Evolutionary conservation across 2,888 invertebrate species (phyloP).

Genomic region (Rugalucina vietnamica): DNA sequence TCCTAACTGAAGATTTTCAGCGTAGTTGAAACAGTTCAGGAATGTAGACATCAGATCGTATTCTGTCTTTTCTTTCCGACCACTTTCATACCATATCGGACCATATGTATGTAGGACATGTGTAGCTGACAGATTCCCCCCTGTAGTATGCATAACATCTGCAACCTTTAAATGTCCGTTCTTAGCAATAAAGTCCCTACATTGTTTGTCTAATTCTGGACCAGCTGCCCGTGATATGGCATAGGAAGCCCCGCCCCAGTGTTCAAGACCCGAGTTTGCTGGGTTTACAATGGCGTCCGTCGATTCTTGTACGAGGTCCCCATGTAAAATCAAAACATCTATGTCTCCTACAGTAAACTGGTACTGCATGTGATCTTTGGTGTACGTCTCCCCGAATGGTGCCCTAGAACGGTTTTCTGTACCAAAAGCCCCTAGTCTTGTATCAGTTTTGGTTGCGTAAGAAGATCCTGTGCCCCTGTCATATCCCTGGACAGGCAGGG

Average conservation of each 20-base stretch:
- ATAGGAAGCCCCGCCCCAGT: conserved; percentile 61
- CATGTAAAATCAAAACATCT: conserved; percentile 51
- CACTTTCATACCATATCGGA: conserved; percentile 59
- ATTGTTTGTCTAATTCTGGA: conserved; percentile 49
- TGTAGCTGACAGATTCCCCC: conserved; percentile 40
- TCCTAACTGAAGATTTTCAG: conserved; percentile 37
- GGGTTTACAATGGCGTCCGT: conserved; percentile 66
- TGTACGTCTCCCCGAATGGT: conserved; percentile 12
- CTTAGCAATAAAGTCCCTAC: conserved; percentile 38
- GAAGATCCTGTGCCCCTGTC: background rate
- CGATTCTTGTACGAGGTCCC: conserved; percentile 45
- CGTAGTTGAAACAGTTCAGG: conserved; percentile 57
- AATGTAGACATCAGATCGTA: conserved; percentile 52
- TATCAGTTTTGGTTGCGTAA: background rate
- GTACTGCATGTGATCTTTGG: conserved; percentile 36
- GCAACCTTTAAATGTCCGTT: conserved; percentile 49
- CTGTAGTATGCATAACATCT: conserved; percentile 53
- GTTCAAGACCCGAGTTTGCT: conserved; percentile 57
- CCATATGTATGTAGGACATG: conserved; percentile 63
- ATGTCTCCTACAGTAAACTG: conserved; percentile 42
- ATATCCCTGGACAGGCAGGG: background rate
- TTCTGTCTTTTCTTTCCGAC: conserved; percentile 23
- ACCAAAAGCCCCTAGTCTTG: background rate
- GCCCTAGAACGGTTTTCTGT: background rate
- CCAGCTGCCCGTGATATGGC: conserved; percentile 58